Percentiles rank a stretch among this genome's conserved stretches.
Evolutionary conservation across 2,797 vertebrate genomes (phyloP).

Genomic region (Masticophis lateralis): DNA sequence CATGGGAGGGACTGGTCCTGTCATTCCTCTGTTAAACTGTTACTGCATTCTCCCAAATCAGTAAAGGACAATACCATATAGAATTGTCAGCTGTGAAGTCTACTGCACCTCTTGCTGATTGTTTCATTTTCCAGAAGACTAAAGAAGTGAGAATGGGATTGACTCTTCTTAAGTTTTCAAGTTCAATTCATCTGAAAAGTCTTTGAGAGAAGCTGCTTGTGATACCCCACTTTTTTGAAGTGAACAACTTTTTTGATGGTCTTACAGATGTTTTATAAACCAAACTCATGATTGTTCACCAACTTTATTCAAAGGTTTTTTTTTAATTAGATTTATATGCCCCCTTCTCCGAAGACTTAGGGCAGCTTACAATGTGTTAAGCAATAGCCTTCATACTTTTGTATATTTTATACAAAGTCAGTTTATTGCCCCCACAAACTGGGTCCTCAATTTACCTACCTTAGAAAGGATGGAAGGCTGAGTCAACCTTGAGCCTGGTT

Average conservation of each 20-base stretch:
- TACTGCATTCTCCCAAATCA: neutral
- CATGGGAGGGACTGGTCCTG: neutral
- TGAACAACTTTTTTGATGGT: neutral
- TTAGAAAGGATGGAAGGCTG: too few relatives aligned
- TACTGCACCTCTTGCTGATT: neutral
- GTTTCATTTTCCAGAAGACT: neutral
- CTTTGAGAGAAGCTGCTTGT: neutral
- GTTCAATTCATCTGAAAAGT: neutral
- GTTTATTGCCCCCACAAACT: too few relatives aligned
- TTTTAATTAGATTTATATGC: too few relatives aligned
- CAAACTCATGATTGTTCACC: neutral
- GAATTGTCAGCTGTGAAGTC: neutral
- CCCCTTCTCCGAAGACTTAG: too few relatives aligned
- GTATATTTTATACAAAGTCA: too few relatives aligned
- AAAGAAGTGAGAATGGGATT: neutral
- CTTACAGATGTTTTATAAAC: neutral
- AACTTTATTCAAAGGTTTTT: neutral
- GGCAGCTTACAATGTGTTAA: too few relatives aligned
- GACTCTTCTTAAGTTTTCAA: neutral
- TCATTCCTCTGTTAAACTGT: neutral
- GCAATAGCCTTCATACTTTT: too few relatives aligned
- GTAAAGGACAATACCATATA: neutral
- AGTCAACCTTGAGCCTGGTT: neutral
- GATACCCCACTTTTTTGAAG: neutral
- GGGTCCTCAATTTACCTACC: too few relatives aligned